Evolutionary conservation across 1,140 invertebrate species (phyloP).

Genomic region (Neoseiulus cucumeris): DNA sequence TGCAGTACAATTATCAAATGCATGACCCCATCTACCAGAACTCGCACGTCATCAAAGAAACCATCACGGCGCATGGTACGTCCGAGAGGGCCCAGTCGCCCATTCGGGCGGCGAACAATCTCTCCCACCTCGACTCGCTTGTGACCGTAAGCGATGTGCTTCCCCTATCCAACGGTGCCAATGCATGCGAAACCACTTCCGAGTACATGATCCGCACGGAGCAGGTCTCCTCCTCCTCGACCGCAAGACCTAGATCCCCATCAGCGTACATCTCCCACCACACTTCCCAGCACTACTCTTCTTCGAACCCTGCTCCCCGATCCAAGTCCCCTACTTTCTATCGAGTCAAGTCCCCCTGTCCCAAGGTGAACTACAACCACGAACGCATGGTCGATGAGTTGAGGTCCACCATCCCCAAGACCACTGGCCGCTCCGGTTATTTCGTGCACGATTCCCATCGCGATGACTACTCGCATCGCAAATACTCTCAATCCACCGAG

Average conservation of each 20-base stretch:
- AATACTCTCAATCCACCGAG: background rate
- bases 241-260: background rate
- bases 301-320: background rate
- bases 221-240: background rate
- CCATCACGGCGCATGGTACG: conserved; percentile 10
- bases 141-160: background rate
- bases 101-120: conserved; percentile 4
- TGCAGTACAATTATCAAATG: conserved; percentile 10
- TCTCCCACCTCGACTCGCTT: background rate
- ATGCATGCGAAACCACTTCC: conserved; percentile 7
- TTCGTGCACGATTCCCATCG: conserved; percentile 9
- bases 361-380: conserved; percentile 10
- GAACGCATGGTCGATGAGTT: conserved; percentile 11
- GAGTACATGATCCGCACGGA: conserved; percentile 8
- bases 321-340: background rate
- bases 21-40: conserved; percentile 11
- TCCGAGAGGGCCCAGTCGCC: conserved; percentile 10
- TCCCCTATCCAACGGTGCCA: background rate
- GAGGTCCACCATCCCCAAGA: conserved; percentile 8
- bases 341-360: conserved; percentile 3
- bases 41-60: conserved; percentile 10
- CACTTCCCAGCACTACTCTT: background rate
- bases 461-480: background rate
- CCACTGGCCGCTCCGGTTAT: background rate
- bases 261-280: background rate